Base-by-base conservation (phyloP, 1,140 invertebrate genomes). In the Acromyrmex heyeri region DNA sequence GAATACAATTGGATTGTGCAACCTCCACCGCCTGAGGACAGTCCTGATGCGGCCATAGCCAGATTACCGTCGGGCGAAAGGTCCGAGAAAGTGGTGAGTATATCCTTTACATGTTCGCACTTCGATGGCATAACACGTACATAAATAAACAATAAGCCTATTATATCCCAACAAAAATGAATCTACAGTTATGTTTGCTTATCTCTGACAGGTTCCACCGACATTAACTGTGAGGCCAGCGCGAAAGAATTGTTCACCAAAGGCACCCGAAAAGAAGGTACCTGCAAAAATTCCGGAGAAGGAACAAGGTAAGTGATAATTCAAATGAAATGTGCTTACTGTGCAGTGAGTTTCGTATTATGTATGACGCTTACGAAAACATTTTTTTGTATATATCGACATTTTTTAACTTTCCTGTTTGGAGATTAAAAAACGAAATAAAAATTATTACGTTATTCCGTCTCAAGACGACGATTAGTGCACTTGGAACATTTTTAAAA, bases 1-100 rank as follows among this genome's bases (percentile, higher is more conserved):
- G 97, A 97, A 94, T 98, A 98, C 95, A 99, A 98, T 96, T 99
- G 98, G 98, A 97, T 99, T 92, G 97, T 98, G 85, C 97, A 98
- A 93, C 98, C 98, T 70, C 98, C 98, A 81, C 98, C 98, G 27
- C 98, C 98, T 0, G 98, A 98, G 93, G 97, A 98, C 94, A 97
- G 97, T 93, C 97, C 97, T 3, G 97, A 98, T 92, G 97, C 97
- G 75, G 96, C 97, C 70, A 97, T 98, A 90, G 97, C 97, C 44
- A 95, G 97, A 86, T 95, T 98, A 91, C 98, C 97, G 64, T 98
- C 97, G 86, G 97, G 97, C 62, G 97, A 98, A 95, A 96, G 97
- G 88, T 97, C 97, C 82, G 97, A 97, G 94, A 97, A 97, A 95
- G 96, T 97, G 93, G 97, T 97, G 87, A 95, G 96, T 94, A 75